Base-by-base conservation (phyloP, 2,113 vertebrate species). In the Oenanthe melanoleuca region DNA sequence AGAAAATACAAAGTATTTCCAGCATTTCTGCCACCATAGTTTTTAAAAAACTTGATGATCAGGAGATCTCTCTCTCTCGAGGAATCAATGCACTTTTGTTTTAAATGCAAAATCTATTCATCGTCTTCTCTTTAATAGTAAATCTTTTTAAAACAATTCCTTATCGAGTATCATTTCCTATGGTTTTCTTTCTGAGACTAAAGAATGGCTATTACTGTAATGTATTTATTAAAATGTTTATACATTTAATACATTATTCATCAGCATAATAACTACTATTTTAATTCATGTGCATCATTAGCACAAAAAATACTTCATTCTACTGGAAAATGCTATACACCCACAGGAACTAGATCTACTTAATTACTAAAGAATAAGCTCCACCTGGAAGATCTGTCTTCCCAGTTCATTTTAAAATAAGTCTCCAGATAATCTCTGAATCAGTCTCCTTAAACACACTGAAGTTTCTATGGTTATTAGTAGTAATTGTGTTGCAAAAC, bases 321-420 rank as follows among this genome's bases (percentile, higher is more conserved):
- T 94, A 74, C 85, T 95, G 93, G 91, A 97, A 97, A 97, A 94
- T 96, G 81, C 81, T 81, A 34, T 81, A 66, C 50, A 94, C 97
- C 95, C 98, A 92, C 65, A 97, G 97, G 97, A 98, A 73, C 89
- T 93, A 96, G 94, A 88, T 90, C 94, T 97, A 95, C 95, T 98
- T 98, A 98, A 98, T 98, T 98, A 98, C 97, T 91, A 94, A 96
- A 93, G 93, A 97, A 89, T 93, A 96, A 95, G 95, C 96, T 97
- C 95, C 97, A 96, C 95, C 96, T 97, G 96, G 92, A 97, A 96
- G 85, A 95, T 94, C 63, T 86, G 44, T 91, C 95, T 97, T 97
- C 94, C 80, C 63, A 50, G 94, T 86, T 97, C 88, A 83, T 95
- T 92, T 90, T 95, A 78, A 94, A 94, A 93, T 92, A 97, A 64